phyloP scores from a whole-genome alignment of 2,113 vertebrate genomes.

The Amphilophus citrinellus region DNA sequence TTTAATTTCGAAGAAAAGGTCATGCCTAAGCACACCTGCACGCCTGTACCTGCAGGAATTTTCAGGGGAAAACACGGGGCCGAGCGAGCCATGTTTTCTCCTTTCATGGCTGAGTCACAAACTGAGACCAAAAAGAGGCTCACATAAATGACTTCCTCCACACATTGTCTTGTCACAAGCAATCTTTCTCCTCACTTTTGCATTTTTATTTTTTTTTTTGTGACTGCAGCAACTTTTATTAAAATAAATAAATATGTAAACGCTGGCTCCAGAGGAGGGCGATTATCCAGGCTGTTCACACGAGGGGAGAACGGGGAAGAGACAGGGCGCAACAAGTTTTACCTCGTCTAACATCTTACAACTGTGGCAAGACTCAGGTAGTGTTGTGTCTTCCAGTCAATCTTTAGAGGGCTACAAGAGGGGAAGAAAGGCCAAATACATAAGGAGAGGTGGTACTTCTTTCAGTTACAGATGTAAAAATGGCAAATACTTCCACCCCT shows the following conservation, averaged over 20 bases:
- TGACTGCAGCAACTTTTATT: neutral
- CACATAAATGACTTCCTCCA: neutral
- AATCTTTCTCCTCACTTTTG: neutral
- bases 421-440: neutral
- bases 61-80: neutral
- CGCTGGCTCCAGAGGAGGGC: neutral
- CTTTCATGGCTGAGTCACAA: neutral
- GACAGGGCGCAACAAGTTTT: slow-evolving; percentile 50
- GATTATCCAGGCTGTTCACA: slow-evolving; percentile 11
- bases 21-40: slow-evolving; percentile 5
- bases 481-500: neutral
- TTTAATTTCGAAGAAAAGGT: slow-evolving; percentile 19
- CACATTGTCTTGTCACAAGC: neutral
- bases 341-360: slow-evolving; percentile 35
- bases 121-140: neutral
- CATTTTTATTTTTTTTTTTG: neutral
- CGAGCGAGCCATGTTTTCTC: slow-evolving; percentile 19
- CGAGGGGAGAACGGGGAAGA: neutral
- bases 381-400: slow-evolving; percentile 2
- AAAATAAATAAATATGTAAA: neutral
- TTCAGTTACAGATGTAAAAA: neutral
- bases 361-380: neutral
- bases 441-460: neutral
- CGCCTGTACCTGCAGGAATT: slow-evolving; percentile 38
- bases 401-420: neutral